phyloP scores from a whole-genome alignment of 2,888 invertebrate species.

The Phorcus lineatus region DNA sequence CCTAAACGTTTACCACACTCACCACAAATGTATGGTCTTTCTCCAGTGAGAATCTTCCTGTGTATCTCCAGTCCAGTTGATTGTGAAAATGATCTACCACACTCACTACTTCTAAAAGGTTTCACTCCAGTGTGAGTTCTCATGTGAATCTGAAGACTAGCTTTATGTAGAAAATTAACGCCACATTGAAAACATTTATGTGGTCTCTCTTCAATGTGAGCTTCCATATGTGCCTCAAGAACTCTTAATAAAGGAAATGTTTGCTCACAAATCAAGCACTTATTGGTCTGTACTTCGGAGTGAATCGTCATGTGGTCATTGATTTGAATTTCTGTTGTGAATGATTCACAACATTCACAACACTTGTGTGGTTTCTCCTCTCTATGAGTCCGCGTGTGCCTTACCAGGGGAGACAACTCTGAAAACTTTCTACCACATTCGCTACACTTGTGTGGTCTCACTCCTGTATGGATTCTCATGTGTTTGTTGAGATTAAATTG shows the following conservation, averaged over 20 bases:
- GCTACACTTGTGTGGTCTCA: neutral
- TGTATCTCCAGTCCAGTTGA: neutral
- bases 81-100: neutral
- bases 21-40: neutral
- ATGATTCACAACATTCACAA: neutral
- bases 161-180: neutral
- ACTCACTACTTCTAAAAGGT: neutral
- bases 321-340: neutral
- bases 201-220: neutral
- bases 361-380: neutral
- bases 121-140: neutral
- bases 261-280: neutral
- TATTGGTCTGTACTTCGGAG: neutral
- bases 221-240: neutral
- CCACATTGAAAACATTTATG: neutral
- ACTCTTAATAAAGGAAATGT: neutral
- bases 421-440: constrained; percentile 12
- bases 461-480: neutral
- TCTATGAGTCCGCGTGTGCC: neutral
- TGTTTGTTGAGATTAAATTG: neutral
- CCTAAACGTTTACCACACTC: neutral
- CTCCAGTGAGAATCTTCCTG: constrained; percentile 6
- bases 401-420: neutral
- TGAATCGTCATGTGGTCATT: neutral
- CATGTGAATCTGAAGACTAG: neutral